Conservation (phyloP, 2,797 vertebrate species). For the Eupleurogrammus muticus region DNA sequence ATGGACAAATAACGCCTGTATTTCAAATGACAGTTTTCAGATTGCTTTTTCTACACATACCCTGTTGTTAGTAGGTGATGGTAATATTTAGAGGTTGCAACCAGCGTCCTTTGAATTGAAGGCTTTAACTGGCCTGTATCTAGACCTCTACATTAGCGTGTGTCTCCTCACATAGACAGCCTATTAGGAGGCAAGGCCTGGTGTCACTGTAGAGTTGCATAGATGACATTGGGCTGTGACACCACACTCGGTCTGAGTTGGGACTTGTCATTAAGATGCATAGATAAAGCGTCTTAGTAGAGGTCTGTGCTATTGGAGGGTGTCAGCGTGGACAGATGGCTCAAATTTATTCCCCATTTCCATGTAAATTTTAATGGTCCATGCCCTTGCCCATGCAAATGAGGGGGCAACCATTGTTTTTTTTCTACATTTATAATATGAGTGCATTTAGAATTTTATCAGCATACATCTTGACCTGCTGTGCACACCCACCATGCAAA, state of each 20-base stretch:
- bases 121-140: slow-evolving; percentile 6
- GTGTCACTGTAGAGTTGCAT: slow-evolving; percentile 37
- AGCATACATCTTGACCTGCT: slow-evolving; percentile 41
- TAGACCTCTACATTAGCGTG: slow-evolving; percentile 33
- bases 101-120: slow-evolving; percentile 37
- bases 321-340: slow-evolving; percentile 92
- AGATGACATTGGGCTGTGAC: slow-evolving; percentile 81
- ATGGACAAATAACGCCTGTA: slow-evolving; percentile 63
- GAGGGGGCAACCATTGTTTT: slow-evolving; percentile 79
- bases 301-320: slow-evolving; percentile 83
- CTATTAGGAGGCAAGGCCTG: slow-evolving; percentile 37
- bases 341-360: slow-evolving; percentile 90
- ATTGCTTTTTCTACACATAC: slow-evolving; percentile 68
- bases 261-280: slow-evolving; percentile 87
- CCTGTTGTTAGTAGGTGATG: slow-evolving; percentile 29
- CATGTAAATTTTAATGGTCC: slow-evolving; percentile 90
- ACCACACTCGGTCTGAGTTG: slow-evolving; percentile 78
- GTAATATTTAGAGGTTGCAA: slow-evolving; percentile 37
- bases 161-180: slow-evolving; percentile 33
- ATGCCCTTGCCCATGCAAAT: slow-evolving; percentile 89
- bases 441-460: slow-evolving; percentile 46
- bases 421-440: slow-evolving; percentile 57
- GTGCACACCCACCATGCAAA: slow-evolving; percentile 25
- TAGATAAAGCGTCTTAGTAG: slow-evolving; percentile 83
- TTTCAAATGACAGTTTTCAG: slow-evolving; percentile 70